These are phyloP conservation scores for Apodemia mormo DNA, from an alignment of 2,888 invertebrate genomes.

Conservation along the genomic window DNA sequence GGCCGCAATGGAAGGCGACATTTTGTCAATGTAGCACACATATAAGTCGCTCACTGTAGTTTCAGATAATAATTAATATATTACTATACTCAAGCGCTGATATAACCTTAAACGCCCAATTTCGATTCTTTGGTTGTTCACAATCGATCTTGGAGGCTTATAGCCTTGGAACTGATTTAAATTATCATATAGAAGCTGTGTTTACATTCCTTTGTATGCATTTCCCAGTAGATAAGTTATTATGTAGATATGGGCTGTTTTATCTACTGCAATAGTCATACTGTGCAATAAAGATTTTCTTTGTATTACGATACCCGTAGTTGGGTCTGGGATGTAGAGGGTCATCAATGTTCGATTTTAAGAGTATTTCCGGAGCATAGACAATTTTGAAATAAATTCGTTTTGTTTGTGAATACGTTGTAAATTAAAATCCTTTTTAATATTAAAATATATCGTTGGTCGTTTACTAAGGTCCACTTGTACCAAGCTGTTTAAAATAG, in stretches of 20 bases:
- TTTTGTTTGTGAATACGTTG: neutral
- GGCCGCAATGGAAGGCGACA: neutral
- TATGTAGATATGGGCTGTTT: constrained; percentile 71
- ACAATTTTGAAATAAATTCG: constrained; percentile 34
- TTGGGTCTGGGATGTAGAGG: constrained; percentile 51
- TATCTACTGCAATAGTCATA: constrained; percentile 45
- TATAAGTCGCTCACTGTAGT: neutral
- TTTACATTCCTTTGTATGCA: constrained; percentile 65
- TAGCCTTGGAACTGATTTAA: constrained; percentile 15
- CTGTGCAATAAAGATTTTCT: constrained; percentile 43
- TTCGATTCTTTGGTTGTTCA: neutral
- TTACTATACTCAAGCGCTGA: neutral
- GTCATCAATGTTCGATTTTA: constrained; percentile 44
- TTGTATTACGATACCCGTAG: constrained; percentile 56
- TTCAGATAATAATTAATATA: neutral
- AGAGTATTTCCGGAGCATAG: constrained; percentile 52
- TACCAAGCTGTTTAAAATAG: too few species aligned
- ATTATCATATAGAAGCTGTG: constrained; percentile 45
- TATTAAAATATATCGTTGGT: too few species aligned
- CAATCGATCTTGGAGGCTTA: neutral
- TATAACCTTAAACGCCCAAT: neutral
- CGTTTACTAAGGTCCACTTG: too few species aligned
- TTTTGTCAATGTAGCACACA: neutral
- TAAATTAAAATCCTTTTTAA: neutral
- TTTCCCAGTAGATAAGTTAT: constrained; percentile 50